These are phyloP conservation scores for Chelonus formosanus DNA, from an alignment of 2,888 invertebrate genomes.

Conservation along the genomic window DNA sequence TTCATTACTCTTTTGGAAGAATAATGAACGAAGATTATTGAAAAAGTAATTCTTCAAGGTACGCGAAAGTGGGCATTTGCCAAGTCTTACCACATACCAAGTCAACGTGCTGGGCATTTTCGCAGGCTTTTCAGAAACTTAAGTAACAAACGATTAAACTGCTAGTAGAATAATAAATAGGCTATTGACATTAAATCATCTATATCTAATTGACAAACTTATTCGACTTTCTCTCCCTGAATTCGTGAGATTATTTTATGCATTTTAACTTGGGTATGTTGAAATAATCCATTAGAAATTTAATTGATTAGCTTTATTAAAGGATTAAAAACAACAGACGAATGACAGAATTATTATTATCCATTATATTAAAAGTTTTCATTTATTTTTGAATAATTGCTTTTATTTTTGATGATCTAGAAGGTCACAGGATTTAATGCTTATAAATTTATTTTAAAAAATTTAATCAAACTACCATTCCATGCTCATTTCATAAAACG, in stretches of 20 bases:
- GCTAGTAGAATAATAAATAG: conserved; percentile 30
- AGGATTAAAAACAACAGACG: not conserved
- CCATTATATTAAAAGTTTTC: too few relatives aligned
- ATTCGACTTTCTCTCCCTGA: not conserved
- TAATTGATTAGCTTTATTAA: not conserved
- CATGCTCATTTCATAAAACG: too few relatives aligned
- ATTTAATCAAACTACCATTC: too few relatives aligned
- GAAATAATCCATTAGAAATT: not conserved
- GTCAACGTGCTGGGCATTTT: conserved; percentile 43
- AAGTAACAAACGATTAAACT: conserved; percentile 24
- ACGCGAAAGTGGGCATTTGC: conserved; percentile 36
- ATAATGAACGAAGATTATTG: conserved; percentile 14
- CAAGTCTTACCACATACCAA: conserved; percentile 46
- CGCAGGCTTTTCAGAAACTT: conserved; percentile 28
- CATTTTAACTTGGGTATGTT: too few relatives aligned
- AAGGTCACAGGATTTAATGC: too few relatives aligned
- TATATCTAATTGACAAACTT: conserved; percentile 43
- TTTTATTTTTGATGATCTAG: too few relatives aligned
- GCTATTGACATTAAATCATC: conserved; percentile 49
- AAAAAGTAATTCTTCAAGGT: conserved; percentile 30
- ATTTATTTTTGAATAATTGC: too few relatives aligned
- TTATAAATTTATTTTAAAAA: too few relatives aligned
- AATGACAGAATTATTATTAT: not conserved
- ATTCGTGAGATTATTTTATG: not conserved
- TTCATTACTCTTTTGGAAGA: not conserved